Evolutionary conservation across 2,888 invertebrate genomes (phyloP), one percentile per base, ranked within the genome.

Genomic region (Tanypteryx hageni): DNA sequence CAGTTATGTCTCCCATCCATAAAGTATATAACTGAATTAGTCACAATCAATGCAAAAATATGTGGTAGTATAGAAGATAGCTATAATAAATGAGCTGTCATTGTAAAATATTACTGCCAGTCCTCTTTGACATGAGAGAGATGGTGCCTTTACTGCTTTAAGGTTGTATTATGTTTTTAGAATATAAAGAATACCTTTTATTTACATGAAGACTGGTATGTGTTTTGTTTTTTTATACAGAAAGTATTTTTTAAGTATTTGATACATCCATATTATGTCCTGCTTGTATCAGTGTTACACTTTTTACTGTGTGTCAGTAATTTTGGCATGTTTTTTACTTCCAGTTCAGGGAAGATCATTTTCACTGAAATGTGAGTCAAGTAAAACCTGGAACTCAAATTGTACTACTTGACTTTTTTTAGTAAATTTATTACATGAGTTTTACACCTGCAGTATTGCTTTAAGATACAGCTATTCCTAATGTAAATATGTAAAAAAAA

Each of bases 171-270:
- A 89, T 64, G 68, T 89, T 89, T 16, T 44, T 89, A 89, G 89
- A 56, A 64, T 68, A 44, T 64, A 68, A 89, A 44, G 59, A 64
- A 44, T 89, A 64, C 64, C 89, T 18, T 64, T 89, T 89, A 44
- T 31, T 64, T 68, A 89, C 44, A 44, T 31, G 64, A 89, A 89
- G 89, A 64, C 68, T 59, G 86, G 64, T 89, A 68, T 89, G n/a
- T 89, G 89, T 89, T 89, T 89, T 89, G 89, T 89, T 89, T 89
- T n/a, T 83, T 89, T 89, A 89, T 89, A 89, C 89, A 59, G 68
- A 89, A 58, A 89, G 89, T 89, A 89, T 89, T 89, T 89, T 76
- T 89, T 89, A 64, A 89, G 89, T 89, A 89, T 89, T 89, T 89
- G 64, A 89, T 89, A 89, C 64, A 89, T 64, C 22, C 22, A 44